Percentiles rank a stretch among this genome's conserved stretches.
Conservation (phyloP, 2,113 vertebrate genomes). For the Malaclemys terrapin region DNA sequence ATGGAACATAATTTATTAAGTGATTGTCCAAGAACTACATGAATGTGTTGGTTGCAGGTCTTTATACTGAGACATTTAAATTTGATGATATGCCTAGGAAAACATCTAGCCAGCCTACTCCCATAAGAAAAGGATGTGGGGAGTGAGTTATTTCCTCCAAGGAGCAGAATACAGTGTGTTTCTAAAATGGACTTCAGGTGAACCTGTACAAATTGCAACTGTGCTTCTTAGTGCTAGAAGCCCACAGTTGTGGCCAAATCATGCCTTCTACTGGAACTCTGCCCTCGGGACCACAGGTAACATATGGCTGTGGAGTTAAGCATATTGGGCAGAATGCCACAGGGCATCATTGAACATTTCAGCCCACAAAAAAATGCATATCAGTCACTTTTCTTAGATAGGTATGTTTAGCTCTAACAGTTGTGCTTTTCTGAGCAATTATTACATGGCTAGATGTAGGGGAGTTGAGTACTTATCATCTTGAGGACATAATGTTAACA, state of each 20-base stretch:
- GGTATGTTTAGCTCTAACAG: neutral
- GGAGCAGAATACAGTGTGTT: neutral
- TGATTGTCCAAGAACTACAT: neutral
- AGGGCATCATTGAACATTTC: conserved; percentile 17
- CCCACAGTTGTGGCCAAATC: conserved; percentile 13
- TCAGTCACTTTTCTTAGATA: conserved; percentile 5
- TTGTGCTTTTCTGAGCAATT: neutral
- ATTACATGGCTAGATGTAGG: fast-evolving
- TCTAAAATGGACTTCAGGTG: neutral
- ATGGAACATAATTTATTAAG: neutral
- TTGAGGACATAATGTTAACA: neutral
- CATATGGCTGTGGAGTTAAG: conserved; percentile 27
- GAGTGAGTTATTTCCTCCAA: conserved; percentile 28
- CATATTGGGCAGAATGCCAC: neutral
- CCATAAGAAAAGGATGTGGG: neutral
- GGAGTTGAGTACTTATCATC: neutral
- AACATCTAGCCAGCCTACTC: conserved; percentile 5
- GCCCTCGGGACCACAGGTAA: conserved; percentile 1
- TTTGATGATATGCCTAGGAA: conserved; percentile 25
- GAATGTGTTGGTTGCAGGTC: neutral
- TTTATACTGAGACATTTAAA: neutral
- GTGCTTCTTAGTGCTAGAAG: neutral
- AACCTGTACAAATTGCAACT: conserved; percentile 15
- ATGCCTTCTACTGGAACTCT: neutral
- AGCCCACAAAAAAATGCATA: neutral